These are phyloP conservation scores for Halyomorpha halys DNA, from an alignment of 1,140 invertebrate genomes.

Conservation along the genomic window DNA sequence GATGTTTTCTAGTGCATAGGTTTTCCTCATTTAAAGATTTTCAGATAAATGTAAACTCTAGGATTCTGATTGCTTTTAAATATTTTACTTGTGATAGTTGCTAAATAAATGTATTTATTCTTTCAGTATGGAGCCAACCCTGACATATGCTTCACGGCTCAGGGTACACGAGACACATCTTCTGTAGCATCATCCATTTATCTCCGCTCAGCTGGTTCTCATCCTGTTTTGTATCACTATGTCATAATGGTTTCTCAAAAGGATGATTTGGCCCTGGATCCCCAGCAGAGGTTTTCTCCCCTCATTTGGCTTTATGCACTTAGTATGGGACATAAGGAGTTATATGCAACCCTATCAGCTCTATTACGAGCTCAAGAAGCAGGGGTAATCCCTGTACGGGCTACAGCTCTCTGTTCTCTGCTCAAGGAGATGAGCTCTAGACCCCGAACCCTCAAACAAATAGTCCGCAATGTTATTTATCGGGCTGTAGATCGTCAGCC, in stretches of 20 bases:
- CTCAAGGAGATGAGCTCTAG: constrained; percentile 49
- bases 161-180: background rate
- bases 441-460: constrained; percentile 53
- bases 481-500: constrained; percentile 47
- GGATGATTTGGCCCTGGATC: constrained; percentile 54
- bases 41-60: too few relatives aligned
- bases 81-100: too few relatives aligned
- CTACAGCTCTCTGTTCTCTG: constrained; percentile 47
- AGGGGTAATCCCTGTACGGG: constrained; percentile 52
- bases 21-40: too few relatives aligned
- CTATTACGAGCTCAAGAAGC: constrained; percentile 52
- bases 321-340: constrained; percentile 52
- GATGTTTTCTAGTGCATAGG: too few relatives aligned
- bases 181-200: constrained; percentile 30
- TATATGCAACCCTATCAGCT: constrained; percentile 50
- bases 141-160: constrained; percentile 39
- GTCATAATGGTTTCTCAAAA: constrained; percentile 55
- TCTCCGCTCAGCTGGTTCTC: constrained; percentile 21
- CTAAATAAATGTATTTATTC: background rate
- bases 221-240: constrained; percentile 49
- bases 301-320: constrained; percentile 56
- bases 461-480: constrained; percentile 53
- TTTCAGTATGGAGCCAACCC: constrained; percentile 49
- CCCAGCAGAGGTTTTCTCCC: constrained; percentile 48
- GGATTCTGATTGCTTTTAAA: too few relatives aligned